A percentile compares a stretch with the other conserved stretches of the same genome.
Conservation (phyloP, 2,888 invertebrate genomes). For the Folsomia manolachei region DNA sequence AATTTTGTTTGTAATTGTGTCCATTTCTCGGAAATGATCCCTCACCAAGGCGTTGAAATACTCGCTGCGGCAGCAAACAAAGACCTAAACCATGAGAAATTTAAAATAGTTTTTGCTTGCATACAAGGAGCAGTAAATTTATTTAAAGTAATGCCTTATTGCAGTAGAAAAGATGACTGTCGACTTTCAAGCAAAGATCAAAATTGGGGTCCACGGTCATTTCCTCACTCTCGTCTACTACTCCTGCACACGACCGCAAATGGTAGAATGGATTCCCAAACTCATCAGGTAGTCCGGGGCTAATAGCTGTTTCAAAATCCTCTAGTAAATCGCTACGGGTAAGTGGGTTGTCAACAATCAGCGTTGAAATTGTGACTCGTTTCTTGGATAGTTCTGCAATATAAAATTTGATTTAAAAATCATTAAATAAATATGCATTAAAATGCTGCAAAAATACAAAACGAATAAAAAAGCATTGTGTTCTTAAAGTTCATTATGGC, state of each 20-base stretch:
- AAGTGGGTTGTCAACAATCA: constrained; percentile 54
- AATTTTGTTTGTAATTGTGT: constrained; percentile 50
- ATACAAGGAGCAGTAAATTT: background rate
- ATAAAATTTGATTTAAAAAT: background rate
- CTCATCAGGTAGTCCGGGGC: constrained; percentile 54
- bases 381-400: constrained; percentile 47
- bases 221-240: background rate
- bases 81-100: constrained; percentile 52
- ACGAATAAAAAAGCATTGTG: no score
- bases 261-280: constrained; percentile 51
- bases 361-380: constrained; percentile 54
- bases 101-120: background rate
- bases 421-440: no score
- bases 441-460: no score
- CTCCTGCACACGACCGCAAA: constrained; percentile 4
- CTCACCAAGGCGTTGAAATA: constrained; percentile 54
- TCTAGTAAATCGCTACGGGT: constrained; percentile 52
- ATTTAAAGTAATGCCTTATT: constrained; percentile 53
- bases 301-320: constrained; percentile 55
- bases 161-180: constrained; percentile 55
- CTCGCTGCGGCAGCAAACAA: constrained; percentile 57
- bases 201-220: constrained; percentile 26
- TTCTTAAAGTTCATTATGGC: no score
- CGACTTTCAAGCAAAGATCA: constrained; percentile 56
- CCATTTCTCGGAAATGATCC: constrained; percentile 55